These are phyloP conservation scores for Acanthosepion esculentum DNA, from an alignment of 2,888 invertebrate species.

Conservation along the genomic window DNA sequence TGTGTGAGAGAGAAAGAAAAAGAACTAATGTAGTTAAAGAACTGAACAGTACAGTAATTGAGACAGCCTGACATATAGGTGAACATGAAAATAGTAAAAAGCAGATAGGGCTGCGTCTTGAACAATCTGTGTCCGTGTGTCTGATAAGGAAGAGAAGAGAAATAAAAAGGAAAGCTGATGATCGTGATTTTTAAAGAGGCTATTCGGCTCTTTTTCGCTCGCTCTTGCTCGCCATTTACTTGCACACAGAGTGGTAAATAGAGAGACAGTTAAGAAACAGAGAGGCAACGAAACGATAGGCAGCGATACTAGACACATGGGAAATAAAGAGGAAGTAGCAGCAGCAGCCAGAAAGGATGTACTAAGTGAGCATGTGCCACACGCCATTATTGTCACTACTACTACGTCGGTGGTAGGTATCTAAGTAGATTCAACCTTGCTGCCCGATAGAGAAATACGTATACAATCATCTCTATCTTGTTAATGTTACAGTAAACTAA, in stretches of 20 bases:
- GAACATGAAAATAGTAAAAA: too few relatives aligned
- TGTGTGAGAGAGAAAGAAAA: too few relatives aligned
- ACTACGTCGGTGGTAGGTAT: conserved; percentile 7
- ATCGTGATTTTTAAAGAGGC: too few relatives aligned
- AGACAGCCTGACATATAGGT: too few relatives aligned
- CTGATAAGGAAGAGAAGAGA: too few relatives aligned
- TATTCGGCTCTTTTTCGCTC: neutral
- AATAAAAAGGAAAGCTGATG: too few relatives aligned
- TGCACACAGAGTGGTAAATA: neutral
- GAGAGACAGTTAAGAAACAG: neutral
- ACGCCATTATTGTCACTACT: neutral
- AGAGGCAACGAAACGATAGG: neutral
- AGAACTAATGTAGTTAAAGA: too few relatives aligned
- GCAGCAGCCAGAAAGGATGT: conserved; percentile 34
- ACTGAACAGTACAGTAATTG: too few relatives aligned
- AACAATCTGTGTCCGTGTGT: too few relatives aligned
- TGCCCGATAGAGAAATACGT: neutral
- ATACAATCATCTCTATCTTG: neutral
- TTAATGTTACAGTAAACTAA: neutral
- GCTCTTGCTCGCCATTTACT: neutral
- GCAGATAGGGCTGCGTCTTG: too few relatives aligned
- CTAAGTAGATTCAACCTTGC: neutral
- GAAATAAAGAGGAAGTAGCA: conserved; percentile 40
- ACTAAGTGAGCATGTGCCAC: conserved; percentile 38
- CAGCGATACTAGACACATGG: neutral